These are phyloP conservation scores for Mythimna ferrago DNA, from an alignment of 2,888 invertebrate genomes.

Conservation along the genomic window DNA sequence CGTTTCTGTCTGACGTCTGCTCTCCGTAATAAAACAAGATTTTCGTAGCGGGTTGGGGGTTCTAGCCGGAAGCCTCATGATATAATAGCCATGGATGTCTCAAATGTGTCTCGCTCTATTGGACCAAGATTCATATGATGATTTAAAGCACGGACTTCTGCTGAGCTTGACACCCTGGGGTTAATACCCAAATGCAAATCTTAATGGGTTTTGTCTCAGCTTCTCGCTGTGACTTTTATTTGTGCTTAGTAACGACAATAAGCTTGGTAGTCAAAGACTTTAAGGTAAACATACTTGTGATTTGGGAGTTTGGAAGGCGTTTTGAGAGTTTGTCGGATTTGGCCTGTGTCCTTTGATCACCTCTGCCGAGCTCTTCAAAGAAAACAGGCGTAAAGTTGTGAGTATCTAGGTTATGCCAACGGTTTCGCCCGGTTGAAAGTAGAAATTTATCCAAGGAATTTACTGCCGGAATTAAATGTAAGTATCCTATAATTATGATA, in stretches of 20 bases:
- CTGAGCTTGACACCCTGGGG: neutral
- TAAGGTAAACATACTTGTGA: too few species aligned
- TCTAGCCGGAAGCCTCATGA: neutral
- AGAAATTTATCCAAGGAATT: too few species aligned
- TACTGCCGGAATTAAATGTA: too few species aligned
- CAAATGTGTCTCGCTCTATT: neutral
- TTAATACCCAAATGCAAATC: neutral
- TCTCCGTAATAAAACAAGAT: slow-evolving; percentile 38
- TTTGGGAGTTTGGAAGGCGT: too few species aligned
- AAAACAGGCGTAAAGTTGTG: neutral
- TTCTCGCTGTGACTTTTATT: neutral
- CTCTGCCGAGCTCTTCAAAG: neutral
- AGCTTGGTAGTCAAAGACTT: neutral
- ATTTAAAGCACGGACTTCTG: neutral
- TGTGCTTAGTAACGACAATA: neutral
- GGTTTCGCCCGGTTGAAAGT: too few species aligned
- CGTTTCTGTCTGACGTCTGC: slow-evolving; percentile 11
- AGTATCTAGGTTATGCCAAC: neutral
- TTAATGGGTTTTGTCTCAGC: neutral
- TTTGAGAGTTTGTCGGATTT: too few species aligned
- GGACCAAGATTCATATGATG: neutral
- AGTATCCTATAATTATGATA: too few species aligned
- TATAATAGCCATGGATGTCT: neutral
- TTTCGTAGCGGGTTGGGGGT: neutral
- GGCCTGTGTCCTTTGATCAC: neutral